Conservation (phyloP, 2,113 vertebrate species). For the Trichomycterus rosablanca region DNA sequence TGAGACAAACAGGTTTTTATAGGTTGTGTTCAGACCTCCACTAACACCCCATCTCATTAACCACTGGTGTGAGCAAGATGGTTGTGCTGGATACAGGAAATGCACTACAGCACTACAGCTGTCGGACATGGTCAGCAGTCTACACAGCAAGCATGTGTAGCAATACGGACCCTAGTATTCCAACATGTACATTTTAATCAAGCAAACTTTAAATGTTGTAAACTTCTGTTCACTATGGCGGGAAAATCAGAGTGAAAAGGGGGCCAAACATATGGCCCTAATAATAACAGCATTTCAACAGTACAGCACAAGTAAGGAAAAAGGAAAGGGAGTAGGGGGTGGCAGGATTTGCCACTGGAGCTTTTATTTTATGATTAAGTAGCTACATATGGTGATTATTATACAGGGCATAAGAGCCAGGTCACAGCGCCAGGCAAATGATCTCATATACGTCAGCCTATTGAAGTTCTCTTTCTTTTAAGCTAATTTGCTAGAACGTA, state of each 20-base stretch:
- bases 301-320: conserved; percentile 19
- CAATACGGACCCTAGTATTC: no score
- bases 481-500: not conserved
- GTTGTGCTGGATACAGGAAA: no score
- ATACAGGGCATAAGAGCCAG: conserved; percentile 33
- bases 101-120: no score
- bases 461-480: conserved; percentile 2
- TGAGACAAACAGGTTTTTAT: conserved; percentile 8
- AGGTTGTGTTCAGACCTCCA: conserved; percentile 1
- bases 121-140: no score
- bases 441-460: conserved; percentile 22
- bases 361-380: conserved; percentile 25
- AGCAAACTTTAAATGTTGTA: conserved; percentile 26
- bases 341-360: conserved; percentile 42
- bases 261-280: conserved; percentile 58
- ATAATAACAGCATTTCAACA: conserved; percentile 54
- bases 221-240: not conserved
- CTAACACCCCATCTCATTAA: conserved; percentile 22
- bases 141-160: no score
- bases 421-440: conserved; percentile 26
- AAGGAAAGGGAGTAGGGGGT: conserved; percentile 50
- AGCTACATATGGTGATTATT: conserved; percentile 17
- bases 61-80: no score
- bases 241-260: conserved; percentile 27
- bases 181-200: not conserved